A percentile compares a stretch with the other conserved stretches of the same genome.
These are phyloP conservation scores for Limnephilus lunatus DNA, from an alignment of 2,888 invertebrate genomes.

Conservation along the genomic window DNA sequence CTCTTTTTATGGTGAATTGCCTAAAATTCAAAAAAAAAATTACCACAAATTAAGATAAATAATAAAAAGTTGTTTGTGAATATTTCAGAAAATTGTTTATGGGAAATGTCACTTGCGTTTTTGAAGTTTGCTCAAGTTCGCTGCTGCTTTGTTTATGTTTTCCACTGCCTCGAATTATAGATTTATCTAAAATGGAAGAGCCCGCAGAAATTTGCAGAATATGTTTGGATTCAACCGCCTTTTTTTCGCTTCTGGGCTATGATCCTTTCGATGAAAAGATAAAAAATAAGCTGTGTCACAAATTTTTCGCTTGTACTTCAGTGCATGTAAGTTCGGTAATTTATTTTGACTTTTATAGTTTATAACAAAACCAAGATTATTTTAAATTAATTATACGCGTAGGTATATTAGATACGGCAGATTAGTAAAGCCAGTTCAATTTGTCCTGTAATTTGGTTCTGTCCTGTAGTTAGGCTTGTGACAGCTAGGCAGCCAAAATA, in stretches of 20 bases:
- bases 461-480: background rate
- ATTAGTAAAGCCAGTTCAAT: too few species aligned
- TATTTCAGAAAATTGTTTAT: conserved; percentile 9
- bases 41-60: too few species aligned
- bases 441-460: background rate
- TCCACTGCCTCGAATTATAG: background rate
- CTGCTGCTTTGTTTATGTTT: conserved; percentile 22
- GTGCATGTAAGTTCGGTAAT: conserved; percentile 32
- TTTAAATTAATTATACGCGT: background rate
- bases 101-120: conserved; percentile 12
- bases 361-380: background rate
- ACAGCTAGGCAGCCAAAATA: background rate
- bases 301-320: conserved; percentile 26
- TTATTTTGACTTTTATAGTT: background rate
- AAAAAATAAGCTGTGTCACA: conserved; percentile 9
- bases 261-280: conserved; percentile 22
- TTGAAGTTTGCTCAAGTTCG: conserved; percentile 25
- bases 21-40: too few species aligned
- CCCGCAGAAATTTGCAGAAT: conserved; percentile 36
- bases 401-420: background rate
- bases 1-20: too few species aligned
- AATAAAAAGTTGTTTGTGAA: too few species aligned
- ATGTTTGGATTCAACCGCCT: conserved; percentile 35
- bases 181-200: conserved; percentile 28
- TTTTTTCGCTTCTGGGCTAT: conserved; percentile 18